Evolutionary conservation across 2,113 vertebrate genomes (phyloP).

Genomic region (Clarias macrocephalus): DNA sequence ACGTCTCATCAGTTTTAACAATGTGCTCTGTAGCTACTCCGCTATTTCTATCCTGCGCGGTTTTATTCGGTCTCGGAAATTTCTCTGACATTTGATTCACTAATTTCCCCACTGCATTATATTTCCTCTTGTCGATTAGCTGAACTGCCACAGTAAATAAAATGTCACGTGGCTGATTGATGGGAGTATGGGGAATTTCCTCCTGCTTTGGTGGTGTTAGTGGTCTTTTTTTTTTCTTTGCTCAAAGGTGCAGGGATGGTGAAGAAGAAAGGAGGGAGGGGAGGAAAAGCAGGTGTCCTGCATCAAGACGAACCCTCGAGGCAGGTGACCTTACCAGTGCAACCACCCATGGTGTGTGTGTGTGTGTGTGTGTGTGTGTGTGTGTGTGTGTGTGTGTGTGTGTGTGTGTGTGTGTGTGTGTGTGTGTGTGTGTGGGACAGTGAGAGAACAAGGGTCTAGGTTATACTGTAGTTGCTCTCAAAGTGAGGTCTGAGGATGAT

Average conservation of each 20-base stretch:
- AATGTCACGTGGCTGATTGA: constrained; percentile 50
- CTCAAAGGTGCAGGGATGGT: constrained; percentile 19
- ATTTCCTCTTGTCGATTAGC: constrained; percentile 58
- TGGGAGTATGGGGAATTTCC: constrained; percentile 26
- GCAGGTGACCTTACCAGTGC: constrained; percentile 32
- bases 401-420: constrained; percentile 15
- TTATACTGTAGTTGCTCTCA: not conserved
- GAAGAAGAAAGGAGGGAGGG: not conserved
- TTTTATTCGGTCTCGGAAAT: not conserved
- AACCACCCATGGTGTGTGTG: not conserved
- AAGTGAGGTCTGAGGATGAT: not conserved
- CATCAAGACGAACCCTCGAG: constrained; percentile 48
- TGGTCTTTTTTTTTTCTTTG: constrained; percentile 14
- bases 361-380: constrained; percentile 20
- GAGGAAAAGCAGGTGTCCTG: constrained; percentile 48
- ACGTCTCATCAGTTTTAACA: constrained; percentile 12
- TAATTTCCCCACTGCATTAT: constrained; percentile 50
- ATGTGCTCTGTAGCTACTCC: not conserved
- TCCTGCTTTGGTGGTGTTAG: constrained; percentile 38
- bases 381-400: constrained; percentile 3
- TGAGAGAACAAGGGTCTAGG: not conserved
- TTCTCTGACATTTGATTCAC: constrained; percentile 15
- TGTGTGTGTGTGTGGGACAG: constrained; percentile 3
- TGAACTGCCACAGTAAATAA: constrained; percentile 43
- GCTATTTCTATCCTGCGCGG: not conserved